These are phyloP conservation scores for Drosophila quadrilineata DNA, from an alignment of 1,140 invertebrate genomes.

Conservation along the genomic window DNA sequence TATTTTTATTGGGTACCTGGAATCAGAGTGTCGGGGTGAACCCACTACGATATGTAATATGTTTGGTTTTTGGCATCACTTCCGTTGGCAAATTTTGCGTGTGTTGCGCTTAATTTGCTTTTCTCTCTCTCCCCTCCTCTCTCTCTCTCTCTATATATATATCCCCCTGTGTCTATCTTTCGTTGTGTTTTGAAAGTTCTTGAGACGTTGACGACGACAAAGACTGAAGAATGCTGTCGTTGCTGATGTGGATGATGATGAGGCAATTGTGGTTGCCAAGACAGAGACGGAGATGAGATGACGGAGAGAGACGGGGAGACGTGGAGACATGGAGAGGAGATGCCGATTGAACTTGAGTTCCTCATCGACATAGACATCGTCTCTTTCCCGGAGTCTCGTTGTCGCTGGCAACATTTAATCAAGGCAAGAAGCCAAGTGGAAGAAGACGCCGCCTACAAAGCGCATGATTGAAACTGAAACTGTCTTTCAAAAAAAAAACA, in stretches of 20 bases:
- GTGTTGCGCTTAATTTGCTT: no score
- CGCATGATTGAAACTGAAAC: constrained; percentile 2
- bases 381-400: no score
- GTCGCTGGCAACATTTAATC: constrained; percentile 77
- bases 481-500: constrained; percentile 7
- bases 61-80: constrained; percentile 32
- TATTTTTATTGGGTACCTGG: no score
- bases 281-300: background rate
- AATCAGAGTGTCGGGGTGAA: no score
- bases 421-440: constrained; percentile 73
- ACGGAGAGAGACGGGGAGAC: background rate
- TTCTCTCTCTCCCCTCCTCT: no score
- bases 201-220: constrained; percentile 63
- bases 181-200: constrained; percentile 40
- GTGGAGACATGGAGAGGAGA: background rate
- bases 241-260: no score
- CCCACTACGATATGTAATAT: background rate
- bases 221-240: no score
- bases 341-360: constrained; percentile 59
- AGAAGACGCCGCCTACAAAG: constrained; percentile 47
- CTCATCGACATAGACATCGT: no score
- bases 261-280: constrained; percentile 28
- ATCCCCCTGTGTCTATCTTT: constrained; percentile 19
- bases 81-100: constrained; percentile 47
- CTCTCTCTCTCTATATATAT: no score